Evolutionary conservation across 2,888 invertebrate species (phyloP).

Genomic region (Lordiphosa andalusiaca): DNA sequence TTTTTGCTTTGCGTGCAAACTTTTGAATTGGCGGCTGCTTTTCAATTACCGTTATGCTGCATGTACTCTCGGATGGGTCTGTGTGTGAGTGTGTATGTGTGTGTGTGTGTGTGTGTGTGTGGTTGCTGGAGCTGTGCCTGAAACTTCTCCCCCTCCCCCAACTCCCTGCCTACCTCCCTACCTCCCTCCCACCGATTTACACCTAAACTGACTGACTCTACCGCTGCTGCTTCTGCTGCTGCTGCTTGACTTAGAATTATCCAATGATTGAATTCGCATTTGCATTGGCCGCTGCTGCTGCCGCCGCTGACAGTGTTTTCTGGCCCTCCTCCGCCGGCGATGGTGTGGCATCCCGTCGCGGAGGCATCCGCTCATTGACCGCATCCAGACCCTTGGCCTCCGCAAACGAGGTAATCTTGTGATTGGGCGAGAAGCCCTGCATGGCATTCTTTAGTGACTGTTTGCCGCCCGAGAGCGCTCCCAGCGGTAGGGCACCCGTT

Average conservation of each 20-base stretch:
- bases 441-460: constrained; percentile 97
- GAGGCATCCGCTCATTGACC: constrained; percentile 99
- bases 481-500: constrained; percentile 97
- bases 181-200: neutral
- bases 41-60: neutral
- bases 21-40: neutral
- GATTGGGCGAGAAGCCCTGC: constrained; percentile 97
- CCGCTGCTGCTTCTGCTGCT: constrained; percentile 1
- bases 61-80: no score
- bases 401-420: constrained; percentile 98
- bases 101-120: constrained; percentile 14
- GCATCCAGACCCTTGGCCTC: constrained; percentile 99
- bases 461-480: constrained; percentile 97
- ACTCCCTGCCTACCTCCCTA: neutral
- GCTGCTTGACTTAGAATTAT: constrained; percentile 73
- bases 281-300: constrained; percentile 77
- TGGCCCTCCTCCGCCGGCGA: constrained; percentile 70
- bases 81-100: neutral
- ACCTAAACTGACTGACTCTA: constrained; percentile 1
- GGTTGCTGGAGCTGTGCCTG: constrained; percentile 17
- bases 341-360: constrained; percentile 82
- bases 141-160: constrained; percentile 10
- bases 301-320: constrained; percentile 76
- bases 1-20: neutral
- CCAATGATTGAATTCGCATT: constrained; percentile 78